A percentile compares a stretch with the other conserved stretches of the same genome.
Evolutionary conservation across 2,113 vertebrate species (phyloP).

Genomic region (Hydrochoerus hydrochaeris): DNA sequence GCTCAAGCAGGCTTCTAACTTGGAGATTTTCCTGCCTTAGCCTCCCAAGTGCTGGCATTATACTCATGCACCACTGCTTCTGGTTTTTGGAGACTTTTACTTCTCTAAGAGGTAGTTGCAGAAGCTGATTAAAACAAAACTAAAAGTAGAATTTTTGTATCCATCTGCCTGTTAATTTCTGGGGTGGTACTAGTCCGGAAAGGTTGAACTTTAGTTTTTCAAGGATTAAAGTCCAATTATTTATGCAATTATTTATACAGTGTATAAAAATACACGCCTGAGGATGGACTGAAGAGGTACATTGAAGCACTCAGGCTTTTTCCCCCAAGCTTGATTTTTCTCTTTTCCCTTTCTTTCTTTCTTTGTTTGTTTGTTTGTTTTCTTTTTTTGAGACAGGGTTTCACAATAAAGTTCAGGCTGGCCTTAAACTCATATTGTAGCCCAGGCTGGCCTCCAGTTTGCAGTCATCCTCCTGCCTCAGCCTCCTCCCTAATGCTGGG

Average conservation of each 20-base stretch:
- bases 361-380: background rate
- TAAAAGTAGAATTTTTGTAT: background rate
- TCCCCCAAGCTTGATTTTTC: background rate
- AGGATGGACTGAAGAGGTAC: background rate
- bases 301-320: background rate
- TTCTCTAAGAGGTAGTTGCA: background rate
- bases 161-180: background rate
- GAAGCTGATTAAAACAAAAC: background rate
- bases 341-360: too few species aligned
- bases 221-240: background rate
- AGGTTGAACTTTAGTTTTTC: conserved; percentile 15
- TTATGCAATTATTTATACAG: background rate
- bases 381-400: too few species aligned
- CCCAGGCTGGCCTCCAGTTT: too few species aligned
- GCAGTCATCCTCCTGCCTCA: too few species aligned
- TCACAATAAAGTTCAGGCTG: too few species aligned
- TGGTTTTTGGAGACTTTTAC: background rate
- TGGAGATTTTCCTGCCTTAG: background rate
- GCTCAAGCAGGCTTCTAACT: background rate
- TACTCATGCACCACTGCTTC: background rate
- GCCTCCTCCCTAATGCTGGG: too few species aligned
- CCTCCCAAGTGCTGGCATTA: background rate
- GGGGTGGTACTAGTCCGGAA: background rate
- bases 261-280: background rate
- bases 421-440: too few species aligned